Evolutionary conservation across 2,888 invertebrate genomes (phyloP), one percentile per base, ranked within the genome.

Genomic region (Palloptera scutellata): DNA sequence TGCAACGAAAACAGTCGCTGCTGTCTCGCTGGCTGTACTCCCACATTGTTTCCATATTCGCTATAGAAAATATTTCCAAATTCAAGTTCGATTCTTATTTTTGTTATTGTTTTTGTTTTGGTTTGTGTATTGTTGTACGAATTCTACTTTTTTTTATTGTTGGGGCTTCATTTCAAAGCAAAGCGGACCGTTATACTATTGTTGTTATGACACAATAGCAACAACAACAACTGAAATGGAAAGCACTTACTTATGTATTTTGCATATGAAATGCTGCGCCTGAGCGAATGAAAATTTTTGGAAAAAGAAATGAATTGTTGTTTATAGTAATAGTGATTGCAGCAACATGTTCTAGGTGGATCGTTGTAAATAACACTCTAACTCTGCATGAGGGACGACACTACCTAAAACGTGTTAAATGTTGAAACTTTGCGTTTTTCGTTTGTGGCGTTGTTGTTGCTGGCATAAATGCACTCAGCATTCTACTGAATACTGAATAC

Each of bases 151-250:
- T 52, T 9, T 13, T n/a, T 41, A 8, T 8, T 30, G 30, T 30
- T 30, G 30, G 30, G 30, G 30, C 30, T 30, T 30, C 30, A 30
- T 30, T 30, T 4, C 30, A 30, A 2, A 30, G 30, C 30, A 30
- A 30, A 30, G 30, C 30, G 30, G 30, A 6, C 30, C 3, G 2
- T 6, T 4, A 4, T 30, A 4, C 30, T 30, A 30, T 30, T 30
- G 30, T 30, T 30, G 30, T 6, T 2, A 6, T 2, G 2, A 6
- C 30, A 30, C 30, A 30, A 30, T 30, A 30, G 20, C 67, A 67
- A 70, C 62, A 71, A 48, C 67, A 67, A 70, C 62, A 71, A 71
- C 67, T 71, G 71, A 69, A 71, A 71, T 69, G 69, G 69, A 71
- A 60, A 71, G 69, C 60, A 69, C 67, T 69, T 68, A 69, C 72